Base-by-base conservation (phyloP, 64 coral and sea anemone genomes). In the Actinia tenebrosa region DNA sequence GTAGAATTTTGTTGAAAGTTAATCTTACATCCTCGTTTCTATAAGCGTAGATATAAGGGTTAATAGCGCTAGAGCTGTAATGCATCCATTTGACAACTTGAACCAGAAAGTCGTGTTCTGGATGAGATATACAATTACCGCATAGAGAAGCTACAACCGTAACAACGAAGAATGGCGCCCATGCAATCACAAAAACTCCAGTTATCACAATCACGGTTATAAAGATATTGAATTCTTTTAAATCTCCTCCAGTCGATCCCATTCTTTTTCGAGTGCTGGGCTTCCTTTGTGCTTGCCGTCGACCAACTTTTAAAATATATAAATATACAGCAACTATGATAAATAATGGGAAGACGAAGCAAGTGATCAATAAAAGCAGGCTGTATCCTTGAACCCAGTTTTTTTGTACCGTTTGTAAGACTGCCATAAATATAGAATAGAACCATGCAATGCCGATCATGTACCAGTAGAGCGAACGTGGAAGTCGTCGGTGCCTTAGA, bases 41-140 rank as follows among this genome's bases (percentile, higher is more conserved):
- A 44, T 92, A 92, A 1, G 90, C 90, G 53, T 92, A 92, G 42
- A 92, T 92, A 14, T 92, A 92, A 42, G 90, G 90, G 11, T 92
- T 92, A 44, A 92, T 60, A 83, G 85, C 78, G 25, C 90, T 92
- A 11, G 77, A 82, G 9, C 77, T 87, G 81, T 97, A 97, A 16
- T 97, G 94, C 83, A 97, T 88, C 84, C 91, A 97, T 55, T 97
- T 97, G 1, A 90, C 55, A 61, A 87, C 83, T 8, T 86, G 71
- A 10, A 97, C 80, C 3, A 97, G 71, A 64, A 62, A 88, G 2
- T 43, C 69, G 2, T 83, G 53, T 23, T 52, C 54, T 18, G 17
- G 19, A 10, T 69, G 8, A 52, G 46, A 63, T 15, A 75, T 75
- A 75, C 85, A 90, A 5, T 45, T 22, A 66, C 82, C 75, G 47